Conservation (phyloP, 2,797 vertebrate genomes). For the Ctenopoma multispine region DNA sequence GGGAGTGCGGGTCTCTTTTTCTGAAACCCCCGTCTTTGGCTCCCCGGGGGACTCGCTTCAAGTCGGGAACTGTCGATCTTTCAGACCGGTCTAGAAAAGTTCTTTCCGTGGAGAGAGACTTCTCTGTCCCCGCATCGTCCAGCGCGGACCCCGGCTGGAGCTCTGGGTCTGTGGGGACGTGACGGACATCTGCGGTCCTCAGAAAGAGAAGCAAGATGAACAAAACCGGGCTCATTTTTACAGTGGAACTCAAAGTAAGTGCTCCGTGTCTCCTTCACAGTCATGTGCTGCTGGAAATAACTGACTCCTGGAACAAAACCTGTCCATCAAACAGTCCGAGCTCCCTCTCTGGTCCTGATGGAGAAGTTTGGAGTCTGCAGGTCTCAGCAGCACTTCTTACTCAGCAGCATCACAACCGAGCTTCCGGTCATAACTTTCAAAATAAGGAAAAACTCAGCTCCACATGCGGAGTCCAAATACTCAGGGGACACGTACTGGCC, state of each 20-base stretch:
- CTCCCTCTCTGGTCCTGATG: slow-evolving; percentile 47
- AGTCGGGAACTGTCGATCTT: neutral
- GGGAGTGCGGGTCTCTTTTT: slow-evolving; percentile 53
- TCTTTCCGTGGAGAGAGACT: neutral
- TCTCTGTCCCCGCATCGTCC: slow-evolving; percentile 5
- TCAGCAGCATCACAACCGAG: neutral
- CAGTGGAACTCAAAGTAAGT: neutral
- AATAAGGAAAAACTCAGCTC: slow-evolving; percentile 26
- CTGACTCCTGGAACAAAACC: neutral
- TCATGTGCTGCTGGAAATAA: slow-evolving; percentile 25
- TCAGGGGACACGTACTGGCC: too few relatives aligned
- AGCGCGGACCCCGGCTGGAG: neutral
- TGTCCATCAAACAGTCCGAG: neutral
- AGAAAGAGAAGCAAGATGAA: slow-evolving; percentile 62
- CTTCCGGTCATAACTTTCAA: slow-evolving; percentile 52
- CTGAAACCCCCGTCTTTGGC: slow-evolving; percentile 60
- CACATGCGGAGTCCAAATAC: neutral
- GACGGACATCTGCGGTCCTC: slow-evolving; percentile 58
- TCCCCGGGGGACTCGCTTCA: slow-evolving; percentile 67
- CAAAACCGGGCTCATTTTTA: slow-evolving; percentile 53
- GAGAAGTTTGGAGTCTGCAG: slow-evolving; percentile 11
- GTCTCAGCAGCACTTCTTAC: slow-evolving; percentile 1
- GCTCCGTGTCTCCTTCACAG: slow-evolving; percentile 9
- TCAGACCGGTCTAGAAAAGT: neutral
- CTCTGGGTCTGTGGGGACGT: slow-evolving; percentile 15